Evolutionary conservation across 2,888 invertebrate species (phyloP).

Genomic region (Andrena marginata): DNA sequence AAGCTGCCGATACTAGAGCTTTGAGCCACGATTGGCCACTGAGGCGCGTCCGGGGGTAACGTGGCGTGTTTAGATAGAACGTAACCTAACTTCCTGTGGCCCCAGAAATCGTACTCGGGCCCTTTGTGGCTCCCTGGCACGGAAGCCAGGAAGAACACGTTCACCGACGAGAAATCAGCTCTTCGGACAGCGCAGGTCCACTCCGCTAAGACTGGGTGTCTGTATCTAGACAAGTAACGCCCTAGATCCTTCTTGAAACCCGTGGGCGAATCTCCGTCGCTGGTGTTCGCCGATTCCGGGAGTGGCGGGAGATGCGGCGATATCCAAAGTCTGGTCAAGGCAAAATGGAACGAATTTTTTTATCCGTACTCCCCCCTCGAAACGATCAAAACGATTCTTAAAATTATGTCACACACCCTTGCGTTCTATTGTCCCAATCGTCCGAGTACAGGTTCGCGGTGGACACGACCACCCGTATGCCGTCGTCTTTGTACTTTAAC

Average conservation of each 20-base stretch:
- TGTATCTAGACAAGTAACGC: conserved; percentile 92
- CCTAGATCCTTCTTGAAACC: conserved; percentile 92
- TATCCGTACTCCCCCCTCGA: neutral
- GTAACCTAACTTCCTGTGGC: conserved; percentile 85
- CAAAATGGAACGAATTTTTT: conserved; percentile 52
- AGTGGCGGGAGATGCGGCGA: conserved; percentile 92
- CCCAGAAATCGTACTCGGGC: conserved; percentile 87
- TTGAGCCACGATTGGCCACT: conserved; percentile 93
- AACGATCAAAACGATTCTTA: conserved; percentile 13
- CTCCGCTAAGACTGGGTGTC: conserved; percentile 88
- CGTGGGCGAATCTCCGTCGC: conserved; percentile 92
- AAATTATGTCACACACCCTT: conserved; percentile 88
- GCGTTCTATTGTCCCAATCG: conserved; percentile 98
- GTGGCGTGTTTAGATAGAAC: conserved; percentile 88
- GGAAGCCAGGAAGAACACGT: conserved; percentile 94
- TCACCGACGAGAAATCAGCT: conserved; percentile 93
- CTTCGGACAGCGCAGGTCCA: conserved; percentile 91
- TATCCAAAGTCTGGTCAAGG: conserved; percentile 91
- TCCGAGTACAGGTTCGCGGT: conserved; percentile 96
- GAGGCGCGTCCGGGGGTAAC: conserved; percentile 84
- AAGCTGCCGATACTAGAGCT: conserved; percentile 96
- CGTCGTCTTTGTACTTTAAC: conserved; percentile 92
- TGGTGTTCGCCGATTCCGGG: conserved; percentile 86
- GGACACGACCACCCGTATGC: conserved; percentile 93
- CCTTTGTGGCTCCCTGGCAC: conserved; percentile 92